phyloP scores from a whole-genome alignment of 2,113 vertebrate genomes.

The Gopherus flavomarginatus region DNA sequence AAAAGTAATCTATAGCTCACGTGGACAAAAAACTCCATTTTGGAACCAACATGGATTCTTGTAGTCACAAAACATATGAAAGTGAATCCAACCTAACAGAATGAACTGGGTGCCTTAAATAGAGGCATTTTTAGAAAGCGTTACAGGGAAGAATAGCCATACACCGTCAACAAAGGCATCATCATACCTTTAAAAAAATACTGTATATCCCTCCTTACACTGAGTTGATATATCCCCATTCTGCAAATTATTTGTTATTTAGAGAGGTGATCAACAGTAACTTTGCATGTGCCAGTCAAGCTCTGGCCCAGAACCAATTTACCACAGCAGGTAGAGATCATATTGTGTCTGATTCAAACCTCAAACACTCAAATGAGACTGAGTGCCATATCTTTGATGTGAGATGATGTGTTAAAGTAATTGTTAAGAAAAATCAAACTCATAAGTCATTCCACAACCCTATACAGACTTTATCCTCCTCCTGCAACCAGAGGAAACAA shows the following conservation, averaged over 20 bases:
- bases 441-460: slow-evolving; percentile 37
- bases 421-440: slow-evolving; percentile 46
- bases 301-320: slow-evolving; percentile 22
- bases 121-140: neutral
- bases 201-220: neutral
- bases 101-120: neutral
- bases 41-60: no score
- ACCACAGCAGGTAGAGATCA: neutral
- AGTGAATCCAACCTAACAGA: no score
- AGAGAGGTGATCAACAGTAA: slow-evolving; percentile 11
- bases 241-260: slow-evolving; percentile 23
- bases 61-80: no score
- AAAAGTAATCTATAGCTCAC: no score
- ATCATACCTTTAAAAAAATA: neutral
- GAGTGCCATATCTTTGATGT: slow-evolving; percentile 20
- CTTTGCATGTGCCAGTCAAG: neutral
- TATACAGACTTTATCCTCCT: neutral
- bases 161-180: neutral
- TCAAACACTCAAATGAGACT: slow-evolving; percentile 24
- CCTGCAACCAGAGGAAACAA: slow-evolving; percentile 17
- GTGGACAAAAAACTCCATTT: no score
- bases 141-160: neutral
- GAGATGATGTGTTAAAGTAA: slow-evolving; percentile 23
- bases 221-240: neutral
- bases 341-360: neutral